These are phyloP conservation scores for Hydrocynus forskahlii DNA, from an alignment of 2,797 vertebrate species.

Conservation along the genomic window DNA sequence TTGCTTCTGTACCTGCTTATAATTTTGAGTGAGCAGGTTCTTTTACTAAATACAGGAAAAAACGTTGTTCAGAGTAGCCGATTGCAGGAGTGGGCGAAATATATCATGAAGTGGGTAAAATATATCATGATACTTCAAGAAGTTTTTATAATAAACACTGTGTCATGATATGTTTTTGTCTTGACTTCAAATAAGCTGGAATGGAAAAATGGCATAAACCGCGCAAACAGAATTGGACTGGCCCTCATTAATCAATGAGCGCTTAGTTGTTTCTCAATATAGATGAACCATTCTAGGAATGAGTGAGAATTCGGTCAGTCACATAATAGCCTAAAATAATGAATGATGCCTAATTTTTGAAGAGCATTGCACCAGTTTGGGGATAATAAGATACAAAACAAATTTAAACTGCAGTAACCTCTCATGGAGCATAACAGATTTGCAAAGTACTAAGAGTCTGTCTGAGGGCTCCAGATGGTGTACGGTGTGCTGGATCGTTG, in stretches of 20 bases:
- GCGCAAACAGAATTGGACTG: background rate
- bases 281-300: background rate
- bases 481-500: background rate
- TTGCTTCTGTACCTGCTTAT: background rate
- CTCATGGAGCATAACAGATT: background rate
- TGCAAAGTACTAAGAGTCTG: background rate
- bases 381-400: background rate
- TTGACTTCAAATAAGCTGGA: background rate
- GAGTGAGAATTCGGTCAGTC: background rate
- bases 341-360: background rate
- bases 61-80: background rate
- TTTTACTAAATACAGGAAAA: background rate
- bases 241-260: background rate
- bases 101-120: no score
- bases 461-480: background rate
- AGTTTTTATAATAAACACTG: no score
- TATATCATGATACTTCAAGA: no score
- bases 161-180: no score
- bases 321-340: background rate
- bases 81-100: no score
- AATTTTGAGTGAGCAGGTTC: background rate
- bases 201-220: background rate
- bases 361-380: background rate
- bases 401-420: background rate
- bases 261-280: background rate